Evolutionary conservation across 1,140 invertebrate genomes (phyloP), one percentile per base, ranked within the genome.

Genomic region (Drosophila insularis): DNA sequence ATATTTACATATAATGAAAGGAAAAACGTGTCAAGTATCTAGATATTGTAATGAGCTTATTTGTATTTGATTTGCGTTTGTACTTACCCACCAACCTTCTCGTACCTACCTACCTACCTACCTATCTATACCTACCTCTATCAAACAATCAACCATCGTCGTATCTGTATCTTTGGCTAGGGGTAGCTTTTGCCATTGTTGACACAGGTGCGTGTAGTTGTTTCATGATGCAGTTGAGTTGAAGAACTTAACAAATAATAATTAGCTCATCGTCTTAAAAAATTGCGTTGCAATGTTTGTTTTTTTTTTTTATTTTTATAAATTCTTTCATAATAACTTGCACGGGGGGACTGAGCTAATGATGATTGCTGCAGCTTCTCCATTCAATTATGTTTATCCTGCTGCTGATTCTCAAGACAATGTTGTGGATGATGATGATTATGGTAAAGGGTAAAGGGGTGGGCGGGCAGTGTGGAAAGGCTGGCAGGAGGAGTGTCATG

Each of bases 11-110:
- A 37, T 11, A 50, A 50, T 50, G 43, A 50, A 50, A 50, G 85
- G 50, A 56, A 73, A 86, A 86, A 78, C 82, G 82, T 86, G 82
- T 86, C 82, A 86, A 86, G 82, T 86, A 86, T 87, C 82, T 69
- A 80, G 84, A 74, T 78, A 78, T 23, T 35, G 58, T 43, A 43
- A 63, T 46, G 21, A 40, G 43, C 37, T 50, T 50, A n/a, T 50
- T 50, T 50, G 17, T 50, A 50, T 50, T 50, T 50, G 43, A 50
- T 50, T 50, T 27, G 23, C 43, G 43, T 27, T 46, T 13, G n/a
- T 54, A 53, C 27, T 14, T 56, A 32, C 54, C 27, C 32, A 56
- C 14, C 46, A 21, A 53, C 46, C 46, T 53, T n/a, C n/a, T n/a
- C n/a, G n/a, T n/a, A 54, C 17, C 50, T 46, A 46, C 43, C 43